phyloP scores from a whole-genome alignment of 2,113 vertebrate genomes.

The Turnix velox region DNA sequence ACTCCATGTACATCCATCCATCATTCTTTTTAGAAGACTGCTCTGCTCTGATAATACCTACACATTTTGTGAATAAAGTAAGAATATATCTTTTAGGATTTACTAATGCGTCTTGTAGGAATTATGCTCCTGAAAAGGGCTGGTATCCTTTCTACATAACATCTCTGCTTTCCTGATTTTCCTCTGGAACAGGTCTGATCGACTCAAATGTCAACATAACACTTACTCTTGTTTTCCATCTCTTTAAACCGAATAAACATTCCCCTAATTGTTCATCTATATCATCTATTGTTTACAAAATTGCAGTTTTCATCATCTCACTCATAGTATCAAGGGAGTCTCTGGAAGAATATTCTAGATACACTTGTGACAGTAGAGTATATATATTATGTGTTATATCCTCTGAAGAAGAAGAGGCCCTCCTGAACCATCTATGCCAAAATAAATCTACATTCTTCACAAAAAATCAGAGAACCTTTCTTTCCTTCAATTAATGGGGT shows the following conservation, averaged over 20 bases:
- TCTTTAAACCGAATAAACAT: neutral
- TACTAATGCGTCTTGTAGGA: neutral
- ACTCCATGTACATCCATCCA: neutral
- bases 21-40: neutral
- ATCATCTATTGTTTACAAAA: neutral
- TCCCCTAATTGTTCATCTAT: neutral
- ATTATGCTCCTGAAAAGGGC: neutral
- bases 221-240: neutral
- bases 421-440: neutral
- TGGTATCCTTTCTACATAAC: neutral
- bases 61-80: neutral
- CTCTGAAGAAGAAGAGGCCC: neutral
- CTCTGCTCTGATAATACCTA: neutral
- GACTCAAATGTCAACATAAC: neutral
- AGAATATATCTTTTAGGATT: neutral
- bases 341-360: neutral
- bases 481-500: neutral
- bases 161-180: neutral
- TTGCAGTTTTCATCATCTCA: neutral
- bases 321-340: neutral
- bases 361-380: neutral
- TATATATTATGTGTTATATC: neutral
- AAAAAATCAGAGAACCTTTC: neutral
- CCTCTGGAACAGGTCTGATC: neutral
- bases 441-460: neutral